Base-by-base conservation (phyloP, 2,888 invertebrate species). In the Uloborus plumipes region DNA sequence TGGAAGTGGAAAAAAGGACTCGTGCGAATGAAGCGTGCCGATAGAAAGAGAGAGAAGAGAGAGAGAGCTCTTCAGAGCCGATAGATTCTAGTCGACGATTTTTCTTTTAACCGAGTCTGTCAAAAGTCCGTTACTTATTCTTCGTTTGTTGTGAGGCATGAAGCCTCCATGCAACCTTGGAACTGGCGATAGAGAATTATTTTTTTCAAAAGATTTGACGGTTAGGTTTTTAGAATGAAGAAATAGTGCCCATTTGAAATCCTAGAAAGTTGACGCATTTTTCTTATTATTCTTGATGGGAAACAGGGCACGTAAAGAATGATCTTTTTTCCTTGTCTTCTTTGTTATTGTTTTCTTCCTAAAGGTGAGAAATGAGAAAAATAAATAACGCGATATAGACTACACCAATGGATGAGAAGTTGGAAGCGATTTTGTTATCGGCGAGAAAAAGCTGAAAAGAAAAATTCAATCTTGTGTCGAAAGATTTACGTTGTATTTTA, bases 81-180 rank as follows among this genome's bases (percentile, higher is more conserved):
- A 80, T 80, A 80, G 26, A 61, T 73, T 55, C 39, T 20, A 73
- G 22, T 66, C 72, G 69, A 62, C 62, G 61, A 73, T 81, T 81
- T 81, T 75, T 81, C 70, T 81, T 81, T 79, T 79, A 69, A 67
- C 74, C 55, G 18, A 74, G 67, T 80, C 67, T 73, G 79, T 80
- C 73, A 67, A 67, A 74, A 73, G 58, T 73, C 26, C 62, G 51
- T 81, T 81, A 75, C 74, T 75, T 74, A 74, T 70, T 81, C 79
- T 70, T 81, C 79, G 55, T 66, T 53, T 18, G 22, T 67, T 49
- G 61, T 58, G 74, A 74, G 69, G 67, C 58, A 69, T 74, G 64
- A 74, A 62, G 66, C 64, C 70, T 74, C 53, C 67, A 55, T 49
- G 64, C 74, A 69, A 74, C 70, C 59, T 58, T 55, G 49, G 31